Conservation (phyloP, 2,888 invertebrate species). For the Dicyrtomina minuta region DNA sequence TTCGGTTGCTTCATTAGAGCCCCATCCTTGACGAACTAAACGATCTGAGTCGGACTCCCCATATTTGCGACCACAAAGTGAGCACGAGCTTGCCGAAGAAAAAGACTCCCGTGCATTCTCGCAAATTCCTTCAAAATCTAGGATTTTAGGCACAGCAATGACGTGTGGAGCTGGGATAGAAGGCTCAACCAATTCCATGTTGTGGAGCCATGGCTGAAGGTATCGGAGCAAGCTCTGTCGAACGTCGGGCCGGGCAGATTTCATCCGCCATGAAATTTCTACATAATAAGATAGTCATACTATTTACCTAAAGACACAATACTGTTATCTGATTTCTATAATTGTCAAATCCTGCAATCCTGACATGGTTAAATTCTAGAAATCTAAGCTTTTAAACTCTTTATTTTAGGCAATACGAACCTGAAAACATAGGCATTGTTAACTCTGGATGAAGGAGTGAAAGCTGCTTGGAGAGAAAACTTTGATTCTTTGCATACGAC, state of each 20-base stretch:
- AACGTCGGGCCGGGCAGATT: slow-evolving; percentile 91
- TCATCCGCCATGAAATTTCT: slow-evolving; percentile 97
- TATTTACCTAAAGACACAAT: background rate
- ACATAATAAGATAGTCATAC: slow-evolving; percentile 51
- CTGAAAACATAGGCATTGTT: slow-evolving; percentile 99
- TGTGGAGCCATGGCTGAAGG: slow-evolving; percentile 94
- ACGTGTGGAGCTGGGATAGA: slow-evolving; percentile 71
- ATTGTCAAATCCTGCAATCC: too few species aligned
- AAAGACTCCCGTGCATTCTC: slow-evolving; percentile 43
- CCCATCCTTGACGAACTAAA: slow-evolving; percentile 73
- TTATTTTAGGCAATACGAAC: slow-evolving; percentile 59
- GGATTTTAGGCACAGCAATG: slow-evolving; percentile 44
- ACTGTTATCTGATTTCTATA: background rate
- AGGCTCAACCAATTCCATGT: slow-evolving; percentile 97
- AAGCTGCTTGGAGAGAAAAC: slow-evolving; percentile 86
- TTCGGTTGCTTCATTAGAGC: slow-evolving; percentile 98
- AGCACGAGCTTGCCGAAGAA: slow-evolving; percentile 50
- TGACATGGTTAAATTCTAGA: background rate
- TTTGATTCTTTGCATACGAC: slow-evolving; percentile 89
- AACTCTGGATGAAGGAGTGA: slow-evolving; percentile 93
- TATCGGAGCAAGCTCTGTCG: slow-evolving; percentile 88
- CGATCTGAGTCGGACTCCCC: slow-evolving; percentile 46
- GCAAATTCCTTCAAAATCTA: slow-evolving; percentile 34
- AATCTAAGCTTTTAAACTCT: background rate
- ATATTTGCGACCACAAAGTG: slow-evolving; percentile 48